A percentile compares a stretch with the other conserved stretches of the same genome.
Conservation (phyloP, 2,797 vertebrate species). For the Aplochiton taeniatus region DNA sequence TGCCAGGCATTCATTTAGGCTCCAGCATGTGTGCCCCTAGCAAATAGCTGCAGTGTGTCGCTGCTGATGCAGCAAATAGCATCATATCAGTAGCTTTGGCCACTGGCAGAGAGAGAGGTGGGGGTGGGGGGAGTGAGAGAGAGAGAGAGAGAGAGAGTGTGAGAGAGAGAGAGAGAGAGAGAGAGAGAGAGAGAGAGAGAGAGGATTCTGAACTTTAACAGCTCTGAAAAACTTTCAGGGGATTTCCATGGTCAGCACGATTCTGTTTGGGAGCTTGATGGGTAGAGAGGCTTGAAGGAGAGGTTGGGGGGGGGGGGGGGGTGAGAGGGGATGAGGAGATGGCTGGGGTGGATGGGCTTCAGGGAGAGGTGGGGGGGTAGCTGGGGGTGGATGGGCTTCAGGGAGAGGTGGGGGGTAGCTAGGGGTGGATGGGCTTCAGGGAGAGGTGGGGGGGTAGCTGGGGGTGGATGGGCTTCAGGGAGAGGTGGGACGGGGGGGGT, state of each 20-base stretch:
- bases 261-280: constrained; percentile 59
- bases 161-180: constrained; percentile 5
- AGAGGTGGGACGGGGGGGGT: neutral
- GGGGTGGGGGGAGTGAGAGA: constrained; percentile 4
- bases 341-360: constrained; percentile 23
- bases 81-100: constrained; percentile 72
- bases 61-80: constrained; percentile 79
- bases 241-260: constrained; percentile 64
- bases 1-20: constrained; percentile 70
- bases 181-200: constrained; percentile 31
- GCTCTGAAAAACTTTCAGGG: constrained; percentile 65
- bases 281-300: no score
- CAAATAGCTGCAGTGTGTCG: constrained; percentile 67
- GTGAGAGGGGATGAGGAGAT: neutral
- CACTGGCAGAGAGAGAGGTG: constrained; percentile 48
- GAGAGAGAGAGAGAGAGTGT: neutral
- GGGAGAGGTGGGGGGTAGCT: no score
- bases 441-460: no score
- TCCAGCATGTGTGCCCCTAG: constrained; percentile 64
- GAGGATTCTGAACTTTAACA: constrained; percentile 50
- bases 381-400: constrained; percentile 24
- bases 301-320: constrained; percentile 32
- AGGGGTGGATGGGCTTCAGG: no score
- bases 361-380: no score
- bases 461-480: no score